These are phyloP conservation scores for Caenorhabditis virilis DNA, from an alignment of 2,888 invertebrate species.

Conservation along the genomic window DNA sequence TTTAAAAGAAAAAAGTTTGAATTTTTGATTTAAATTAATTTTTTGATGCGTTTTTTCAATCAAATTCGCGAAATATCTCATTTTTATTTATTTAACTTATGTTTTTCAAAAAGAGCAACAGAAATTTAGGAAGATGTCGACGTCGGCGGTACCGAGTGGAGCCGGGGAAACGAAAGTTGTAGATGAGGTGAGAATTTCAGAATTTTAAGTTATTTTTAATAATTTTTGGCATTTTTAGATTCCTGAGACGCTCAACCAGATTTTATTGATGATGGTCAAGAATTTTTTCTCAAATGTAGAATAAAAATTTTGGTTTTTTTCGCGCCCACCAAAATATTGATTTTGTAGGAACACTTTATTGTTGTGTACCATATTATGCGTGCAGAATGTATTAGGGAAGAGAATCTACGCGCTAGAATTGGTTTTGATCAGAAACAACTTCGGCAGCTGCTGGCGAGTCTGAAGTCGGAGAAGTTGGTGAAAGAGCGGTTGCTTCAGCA, in stretches of 20 bases:
- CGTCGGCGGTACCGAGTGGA: not conserved
- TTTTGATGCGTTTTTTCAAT: not conserved
- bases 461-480: slow-evolving; percentile 65
- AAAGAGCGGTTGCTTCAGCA: slow-evolving; percentile 63
- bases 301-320: not conserved
- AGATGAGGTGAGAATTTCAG: slow-evolving; percentile 20
- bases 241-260: slow-evolving; percentile 41
- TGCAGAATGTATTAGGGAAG: slow-evolving; percentile 64
- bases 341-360: slow-evolving; percentile 50
- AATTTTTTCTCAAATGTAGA: slow-evolving; percentile 48
- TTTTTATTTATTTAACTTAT: not conserved
- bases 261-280: slow-evolving; percentile 49
- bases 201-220: not conserved
- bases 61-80: not conserved
- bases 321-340: not conserved
- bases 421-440: slow-evolving; percentile 62
- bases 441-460: slow-evolving; percentile 44
- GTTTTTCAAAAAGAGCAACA: not conserved
- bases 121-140: not conserved
- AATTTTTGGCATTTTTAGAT: slow-evolving; percentile 31
- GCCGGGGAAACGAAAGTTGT: slow-evolving; percentile 36
- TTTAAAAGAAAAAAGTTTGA: not conserved
- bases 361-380: slow-evolving; percentile 65
- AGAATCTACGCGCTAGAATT: slow-evolving; percentile 56
- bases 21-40: not conserved